Conservation (phyloP, 2,888 invertebrate genomes). For the Mythimna impura region DNA sequence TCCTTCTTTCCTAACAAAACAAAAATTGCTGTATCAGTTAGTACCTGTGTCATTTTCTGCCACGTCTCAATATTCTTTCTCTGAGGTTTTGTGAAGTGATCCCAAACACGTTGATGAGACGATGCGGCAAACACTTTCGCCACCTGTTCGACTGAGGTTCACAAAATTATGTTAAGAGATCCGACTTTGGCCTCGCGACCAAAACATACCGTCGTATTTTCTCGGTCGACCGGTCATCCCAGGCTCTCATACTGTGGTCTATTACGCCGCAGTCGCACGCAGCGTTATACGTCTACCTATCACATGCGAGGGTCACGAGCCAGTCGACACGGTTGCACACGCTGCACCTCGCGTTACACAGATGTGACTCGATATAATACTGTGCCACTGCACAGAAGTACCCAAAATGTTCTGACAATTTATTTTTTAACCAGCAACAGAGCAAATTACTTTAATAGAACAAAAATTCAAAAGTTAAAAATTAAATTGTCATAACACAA, state of each 20-base stretch:
- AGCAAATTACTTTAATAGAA: constrained; percentile 2
- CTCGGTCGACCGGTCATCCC: constrained; percentile 79
- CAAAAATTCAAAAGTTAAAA: constrained; percentile 31
- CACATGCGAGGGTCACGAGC: constrained; percentile 63
- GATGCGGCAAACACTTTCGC: constrained; percentile 99
- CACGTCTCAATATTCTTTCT: constrained; percentile 99
- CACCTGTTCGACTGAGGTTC: constrained; percentile 98
- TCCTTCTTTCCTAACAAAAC: constrained; percentile 46
- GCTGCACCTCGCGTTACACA: constrained; percentile 53
- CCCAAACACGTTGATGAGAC: constrained; percentile 99
- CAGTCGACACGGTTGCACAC: constrained; percentile 62
- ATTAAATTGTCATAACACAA: constrained; percentile 72
- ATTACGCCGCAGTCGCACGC: constrained; percentile 57
- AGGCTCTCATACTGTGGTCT: constrained; percentile 68
- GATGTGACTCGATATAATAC: constrained; percentile 31
- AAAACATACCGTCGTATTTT: constrained; percentile 84
- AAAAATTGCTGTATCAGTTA: constrained; percentile 57
- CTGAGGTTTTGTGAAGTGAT: constrained; percentile 99
- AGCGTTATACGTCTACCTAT: constrained; percentile 71
- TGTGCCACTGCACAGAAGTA: constrained; percentile 56
- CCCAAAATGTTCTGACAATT: constrained; percentile 66
- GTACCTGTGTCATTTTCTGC: constrained; percentile 98
- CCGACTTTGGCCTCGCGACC: constrained; percentile 73
- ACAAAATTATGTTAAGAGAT: constrained; percentile 86
- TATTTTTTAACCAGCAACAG: constrained; percentile 47